Percentiles rank a stretch among this genome's conserved stretches.
Conservation (phyloP, 2,797 vertebrate species). For the Staurois parvus region DNA sequence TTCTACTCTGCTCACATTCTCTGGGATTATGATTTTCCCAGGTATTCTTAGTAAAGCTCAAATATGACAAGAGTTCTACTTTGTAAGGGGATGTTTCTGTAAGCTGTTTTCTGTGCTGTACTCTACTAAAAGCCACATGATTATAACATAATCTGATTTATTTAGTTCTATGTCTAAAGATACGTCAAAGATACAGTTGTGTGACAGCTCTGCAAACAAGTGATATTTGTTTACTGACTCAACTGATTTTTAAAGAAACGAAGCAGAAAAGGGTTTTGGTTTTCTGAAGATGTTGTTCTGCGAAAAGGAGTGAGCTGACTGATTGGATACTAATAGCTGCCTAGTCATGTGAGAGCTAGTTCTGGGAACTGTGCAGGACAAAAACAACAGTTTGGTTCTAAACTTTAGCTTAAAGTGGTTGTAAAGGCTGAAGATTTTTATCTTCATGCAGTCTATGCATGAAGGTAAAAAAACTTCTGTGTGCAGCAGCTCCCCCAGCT, state of each 20-base stretch:
- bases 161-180: not conserved
- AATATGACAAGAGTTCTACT: too few relatives aligned
- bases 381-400: not conserved
- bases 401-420: too few relatives aligned
- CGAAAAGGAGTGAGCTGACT: constrained; percentile 47
- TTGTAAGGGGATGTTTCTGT: not conserved
- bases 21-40: too few relatives aligned
- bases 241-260: constrained; percentile 45
- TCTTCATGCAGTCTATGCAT: too few relatives aligned
- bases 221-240: constrained; percentile 48
- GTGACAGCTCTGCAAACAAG: constrained; percentile 6
- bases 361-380: not conserved
- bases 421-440: too few relatives aligned
- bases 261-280: constrained; percentile 48
- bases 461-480: too few relatives aligned
- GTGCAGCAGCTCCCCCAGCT: too few relatives aligned
- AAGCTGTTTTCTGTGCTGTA: not conserved
- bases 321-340: constrained; percentile 47
- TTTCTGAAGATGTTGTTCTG: constrained; percentile 52
- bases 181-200: constrained; percentile 29
- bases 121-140: not conserved
- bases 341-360: constrained; percentile 36
- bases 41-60: too few relatives aligned
- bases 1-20: too few relatives aligned
- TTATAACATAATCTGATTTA: constrained; percentile 16